These are phyloP conservation scores for Drosophila falleni DNA, from an alignment of 2,888 invertebrate species.

Conservation along the genomic window DNA sequence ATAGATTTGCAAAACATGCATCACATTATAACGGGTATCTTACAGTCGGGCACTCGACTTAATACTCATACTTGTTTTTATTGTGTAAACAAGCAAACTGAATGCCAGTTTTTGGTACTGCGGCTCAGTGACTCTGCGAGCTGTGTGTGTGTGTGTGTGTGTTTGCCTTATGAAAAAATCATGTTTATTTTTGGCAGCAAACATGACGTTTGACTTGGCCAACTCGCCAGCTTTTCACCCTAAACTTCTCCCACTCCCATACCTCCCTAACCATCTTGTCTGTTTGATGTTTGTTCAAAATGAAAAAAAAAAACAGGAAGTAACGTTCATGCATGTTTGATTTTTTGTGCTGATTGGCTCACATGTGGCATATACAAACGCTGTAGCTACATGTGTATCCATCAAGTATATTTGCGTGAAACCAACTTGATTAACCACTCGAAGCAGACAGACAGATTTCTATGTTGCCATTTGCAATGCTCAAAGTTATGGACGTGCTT, in stretches of 20 bases:
- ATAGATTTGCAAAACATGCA: not conserved
- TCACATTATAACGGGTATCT: not conserved
- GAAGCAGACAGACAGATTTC: slow-evolving; percentile 7
- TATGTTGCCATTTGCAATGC: slow-evolving; percentile 4
- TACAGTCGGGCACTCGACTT: not conserved
- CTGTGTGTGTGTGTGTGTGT: slow-evolving; percentile 13
- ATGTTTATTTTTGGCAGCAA: slow-evolving; percentile 71
- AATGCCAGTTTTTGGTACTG: slow-evolving; percentile 42
- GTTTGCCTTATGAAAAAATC: slow-evolving; percentile 69
- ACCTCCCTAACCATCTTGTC: slow-evolving; percentile 28
- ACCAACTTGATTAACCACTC: slow-evolving; percentile 54
- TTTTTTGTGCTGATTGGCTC: slow-evolving; percentile 65
- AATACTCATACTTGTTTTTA: slow-evolving; percentile 17
- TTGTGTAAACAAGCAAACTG: slow-evolving; percentile 46
- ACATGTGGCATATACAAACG: slow-evolving; percentile 37
- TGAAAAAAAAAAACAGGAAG: not conserved
- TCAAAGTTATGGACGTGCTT: not conserved
- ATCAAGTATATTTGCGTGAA: slow-evolving; percentile 45
- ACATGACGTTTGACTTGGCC: slow-evolving; percentile 55
- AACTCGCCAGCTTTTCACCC: slow-evolving; percentile 32
- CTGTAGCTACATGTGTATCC: slow-evolving; percentile 24
- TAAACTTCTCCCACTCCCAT: not conserved
- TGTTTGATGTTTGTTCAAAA: slow-evolving; percentile 47
- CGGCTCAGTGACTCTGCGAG: slow-evolving; percentile 43
- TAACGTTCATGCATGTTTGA: slow-evolving; percentile 65